Base-by-base conservation (phyloP, 2,888 invertebrate genomes). In the Drosophila neonasuta region DNA sequence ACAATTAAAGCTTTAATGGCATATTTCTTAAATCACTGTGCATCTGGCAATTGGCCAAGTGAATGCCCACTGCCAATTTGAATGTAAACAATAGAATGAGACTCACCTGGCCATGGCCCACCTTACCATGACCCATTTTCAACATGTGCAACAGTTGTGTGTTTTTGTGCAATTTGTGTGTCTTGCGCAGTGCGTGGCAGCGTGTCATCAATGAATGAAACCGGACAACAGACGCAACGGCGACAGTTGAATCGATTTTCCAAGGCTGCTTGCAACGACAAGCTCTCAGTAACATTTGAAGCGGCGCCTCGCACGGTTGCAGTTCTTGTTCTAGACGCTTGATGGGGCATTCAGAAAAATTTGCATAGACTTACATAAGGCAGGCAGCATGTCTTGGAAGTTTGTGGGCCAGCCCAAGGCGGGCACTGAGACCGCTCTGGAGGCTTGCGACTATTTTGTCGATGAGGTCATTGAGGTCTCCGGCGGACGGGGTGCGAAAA, bases 391-490 rank as follows among this genome's bases (percentile, higher is more conserved):
- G 91, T 88, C 89, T 52, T 91, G 91, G 91, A 89, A 89, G 80
- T 91, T 91, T 74, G 89, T 87, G 68, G 90, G 87, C 42, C 88
- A 88, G 58, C 88, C 91, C 10, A 89, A 89, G 67, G 79, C 90
- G 62, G 91, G 91, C 70, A 90, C 94, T 0, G 95, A 95, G 76
- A 91, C 92, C 9, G 95, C 95, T 1, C 93, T 93, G 80, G 95
- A 95, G 74, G 95, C 93, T 41, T 93, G 93, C 65, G 93, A 94
- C 80, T 95, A 95, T 91, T 95, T 95, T 87, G 92, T 93, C 8
- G 94, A 95, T 88, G 95, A 95, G 87, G 92, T 94, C 71, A 91
- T 92, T 62, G 92, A 93, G 79, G 92, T 93, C 11, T 92, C 92
- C 91, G 82, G 88, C 65, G 88, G 90, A 76, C 83, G 91, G 89